phyloP scores from a whole-genome alignment of 2,797 vertebrate genomes.

The Melanotaenia boesemani region DNA sequence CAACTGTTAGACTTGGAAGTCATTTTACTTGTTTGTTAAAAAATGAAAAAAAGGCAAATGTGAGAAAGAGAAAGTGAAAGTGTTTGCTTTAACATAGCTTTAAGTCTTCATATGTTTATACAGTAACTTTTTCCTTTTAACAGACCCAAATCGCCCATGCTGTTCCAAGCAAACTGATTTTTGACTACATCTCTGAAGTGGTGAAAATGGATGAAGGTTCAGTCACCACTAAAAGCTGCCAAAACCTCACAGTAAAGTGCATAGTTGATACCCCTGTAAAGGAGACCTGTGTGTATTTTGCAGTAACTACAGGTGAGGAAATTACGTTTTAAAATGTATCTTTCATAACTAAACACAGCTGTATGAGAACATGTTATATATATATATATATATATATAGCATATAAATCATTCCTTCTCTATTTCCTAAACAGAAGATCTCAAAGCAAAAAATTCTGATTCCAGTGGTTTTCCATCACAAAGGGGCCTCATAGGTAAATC shows the following conservation, averaged over 20 bases:
- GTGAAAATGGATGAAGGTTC: rapidly evolving
- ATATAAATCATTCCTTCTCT: constrained; percentile 1
- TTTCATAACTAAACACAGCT: not conserved
- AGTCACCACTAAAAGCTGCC: constrained; percentile 6
- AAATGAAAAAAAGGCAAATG: not conserved
- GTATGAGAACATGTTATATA: no score
- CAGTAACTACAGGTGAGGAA: constrained; percentile 10
- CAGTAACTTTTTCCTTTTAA: not conserved
- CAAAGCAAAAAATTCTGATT: rapidly evolving
- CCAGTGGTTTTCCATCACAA: rapidly evolving
- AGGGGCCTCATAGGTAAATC: not conserved
- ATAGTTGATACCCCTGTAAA: rapidly evolving
- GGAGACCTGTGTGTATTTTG: not conserved
- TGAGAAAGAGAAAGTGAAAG: not conserved
- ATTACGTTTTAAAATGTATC: not conserved
- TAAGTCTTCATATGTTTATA: no score
- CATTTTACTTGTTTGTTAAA: not conserved
- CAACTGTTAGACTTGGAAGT: not conserved
- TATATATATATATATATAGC: no score
- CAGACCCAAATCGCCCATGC: constrained; percentile 8
- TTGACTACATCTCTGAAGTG: rapidly evolving
- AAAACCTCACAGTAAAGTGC: not conserved
- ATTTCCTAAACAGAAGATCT: not conserved
- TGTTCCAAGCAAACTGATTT: rapidly evolving
- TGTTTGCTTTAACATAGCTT: no score